Percentiles rank a stretch among this genome's conserved stretches.
These are phyloP conservation scores for Myripristis jacobus DNA, from an alignment of 2,797 vertebrate species.

Conservation along the genomic window DNA sequence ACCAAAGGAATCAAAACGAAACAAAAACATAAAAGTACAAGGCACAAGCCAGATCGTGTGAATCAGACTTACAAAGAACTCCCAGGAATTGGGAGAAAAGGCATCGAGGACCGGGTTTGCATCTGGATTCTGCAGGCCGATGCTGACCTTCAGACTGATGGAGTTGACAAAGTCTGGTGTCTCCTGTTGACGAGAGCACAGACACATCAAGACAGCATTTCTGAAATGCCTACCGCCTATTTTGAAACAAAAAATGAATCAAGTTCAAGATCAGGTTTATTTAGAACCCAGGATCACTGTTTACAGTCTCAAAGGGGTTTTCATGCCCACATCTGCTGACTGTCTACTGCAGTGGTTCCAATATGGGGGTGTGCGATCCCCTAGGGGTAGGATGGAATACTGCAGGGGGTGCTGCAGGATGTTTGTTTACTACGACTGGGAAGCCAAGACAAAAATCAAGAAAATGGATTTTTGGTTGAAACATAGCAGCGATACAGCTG, in stretches of 20 bases:
- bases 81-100: constrained; percentile 82
- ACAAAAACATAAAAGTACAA: background rate
- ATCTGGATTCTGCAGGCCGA: constrained; percentile 81
- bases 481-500: too few relatives aligned
- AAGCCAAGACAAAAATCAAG: too few relatives aligned
- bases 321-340: too few relatives aligned
- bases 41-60: background rate
- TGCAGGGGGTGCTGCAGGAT: too few relatives aligned
- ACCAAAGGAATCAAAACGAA: background rate
- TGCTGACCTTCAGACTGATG: constrained; percentile 86
- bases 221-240: background rate
- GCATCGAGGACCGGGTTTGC: constrained; percentile 88
- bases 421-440: too few relatives aligned
- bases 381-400: too few relatives aligned
- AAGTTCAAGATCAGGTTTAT: too few relatives aligned
- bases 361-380: too few relatives aligned
- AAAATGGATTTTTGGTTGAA: too few relatives aligned
- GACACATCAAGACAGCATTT: background rate
- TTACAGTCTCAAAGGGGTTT: too few relatives aligned
- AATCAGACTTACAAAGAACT: constrained; percentile 88
- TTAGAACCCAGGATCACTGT: too few relatives aligned
- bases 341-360: too few relatives aligned
- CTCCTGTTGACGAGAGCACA: constrained; percentile 78
- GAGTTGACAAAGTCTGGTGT: constrained; percentile 89
- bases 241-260: background rate